These are phyloP conservation scores for Thinocorus orbignyianus DNA, from an alignment of 2,113 vertebrate species.

Conservation along the genomic window DNA sequence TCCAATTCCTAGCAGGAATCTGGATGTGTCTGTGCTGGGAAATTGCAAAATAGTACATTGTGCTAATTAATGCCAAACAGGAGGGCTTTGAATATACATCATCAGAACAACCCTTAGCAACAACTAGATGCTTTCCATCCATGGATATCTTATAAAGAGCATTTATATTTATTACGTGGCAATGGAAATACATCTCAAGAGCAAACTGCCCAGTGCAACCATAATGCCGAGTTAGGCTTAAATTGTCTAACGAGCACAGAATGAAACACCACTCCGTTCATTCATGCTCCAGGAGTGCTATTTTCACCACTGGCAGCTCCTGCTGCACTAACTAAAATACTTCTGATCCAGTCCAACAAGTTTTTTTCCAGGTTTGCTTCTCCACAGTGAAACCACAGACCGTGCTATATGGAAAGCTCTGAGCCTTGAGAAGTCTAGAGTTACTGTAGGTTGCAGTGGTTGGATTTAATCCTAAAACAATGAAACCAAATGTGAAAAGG, in stretches of 20 bases:
- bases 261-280: conserved; percentile 1
- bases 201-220: background rate
- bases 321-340: conserved; percentile 36
- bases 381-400: conserved; percentile 1
- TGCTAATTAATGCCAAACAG: conserved; percentile 56
- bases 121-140: conserved; percentile 7
- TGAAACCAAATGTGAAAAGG: conserved; percentile 47
- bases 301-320: conserved; percentile 50
- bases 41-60: conserved; percentile 51
- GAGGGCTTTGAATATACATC: conserved; percentile 19
- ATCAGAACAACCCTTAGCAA: conserved; percentile 34
- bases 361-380: conserved; percentile 50
- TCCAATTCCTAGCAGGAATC: conserved; percentile 48
- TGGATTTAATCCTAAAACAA: conserved; percentile 67
- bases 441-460: conserved; percentile 38
- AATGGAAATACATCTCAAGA: background rate
- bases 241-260: background rate
- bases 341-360: conserved; percentile 9
- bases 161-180: background rate
- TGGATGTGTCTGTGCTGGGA: conserved; percentile 51
- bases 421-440: conserved; percentile 32
- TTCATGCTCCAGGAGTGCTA: conserved; percentile 18
- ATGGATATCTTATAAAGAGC: background rate
- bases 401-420: conserved; percentile 2
- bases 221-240: background rate